Percentiles rank a stretch among this genome's conserved stretches.
Conservation (phyloP, 2,888 invertebrate species). For the Zele albiditarsus region DNA sequence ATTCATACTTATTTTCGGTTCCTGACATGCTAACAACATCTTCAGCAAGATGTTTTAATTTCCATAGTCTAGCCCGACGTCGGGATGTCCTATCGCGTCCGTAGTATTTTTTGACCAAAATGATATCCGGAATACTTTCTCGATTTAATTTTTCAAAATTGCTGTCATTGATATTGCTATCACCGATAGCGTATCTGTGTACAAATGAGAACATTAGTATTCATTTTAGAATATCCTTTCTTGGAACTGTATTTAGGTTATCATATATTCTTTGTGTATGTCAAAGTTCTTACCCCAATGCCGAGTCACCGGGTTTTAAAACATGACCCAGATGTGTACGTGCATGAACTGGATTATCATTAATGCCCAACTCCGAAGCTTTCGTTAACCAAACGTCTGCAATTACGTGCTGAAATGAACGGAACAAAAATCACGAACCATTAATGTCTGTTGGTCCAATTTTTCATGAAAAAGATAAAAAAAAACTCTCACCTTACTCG, state of each 20-base stretch:
- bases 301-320: constrained; percentile 93
- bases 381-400: constrained; percentile 96
- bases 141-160: constrained; percentile 88
- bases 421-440: constrained; percentile 11
- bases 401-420: constrained; percentile 80
- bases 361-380: constrained; percentile 88
- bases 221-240: neutral
- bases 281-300: constrained; percentile 81
- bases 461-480: constrained; percentile 2
- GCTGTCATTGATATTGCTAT: constrained; percentile 92
- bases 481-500: constrained; percentile 77
- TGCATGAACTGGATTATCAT: constrained; percentile 87
- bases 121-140: constrained; percentile 87
- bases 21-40: constrained; percentile 77
- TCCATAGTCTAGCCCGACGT: constrained; percentile 89
- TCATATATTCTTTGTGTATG: constrained; percentile 3
- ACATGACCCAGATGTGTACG: constrained; percentile 96
- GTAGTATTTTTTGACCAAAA: constrained; percentile 95
- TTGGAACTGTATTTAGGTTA: constrained; percentile 13
- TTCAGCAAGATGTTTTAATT: constrained; percentile 88
- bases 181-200: constrained; percentile 88
- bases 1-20: constrained; percentile 77
- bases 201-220: constrained; percentile 34
- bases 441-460: neutral
- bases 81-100: constrained; percentile 80